Percentiles rank a stretch among this genome's conserved stretches.
phyloP scores from a whole-genome alignment of 2,797 vertebrate species.

The Odontamblyopus lacepedii region DNA sequence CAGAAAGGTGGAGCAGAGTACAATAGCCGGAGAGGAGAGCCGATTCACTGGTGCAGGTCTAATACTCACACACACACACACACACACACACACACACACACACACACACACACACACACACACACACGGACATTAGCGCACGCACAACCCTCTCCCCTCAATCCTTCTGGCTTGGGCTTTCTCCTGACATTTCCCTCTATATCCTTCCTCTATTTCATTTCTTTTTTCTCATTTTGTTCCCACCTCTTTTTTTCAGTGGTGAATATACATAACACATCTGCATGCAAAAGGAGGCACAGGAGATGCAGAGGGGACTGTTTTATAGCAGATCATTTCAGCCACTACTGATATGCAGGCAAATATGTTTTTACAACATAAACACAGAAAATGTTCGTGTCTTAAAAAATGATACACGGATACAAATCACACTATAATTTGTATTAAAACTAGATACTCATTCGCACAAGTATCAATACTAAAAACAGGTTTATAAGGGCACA shows the following conservation, averaged over 20 bases:
- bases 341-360: neutral
- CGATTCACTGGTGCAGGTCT: slow-evolving; percentile 90
- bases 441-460: neutral
- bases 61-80: slow-evolving; percentile 80
- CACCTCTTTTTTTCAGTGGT: slow-evolving; percentile 26
- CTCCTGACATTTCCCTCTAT: slow-evolving; percentile 71
- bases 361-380: neutral
- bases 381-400: neutral
- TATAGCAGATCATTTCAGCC: slow-evolving; percentile 75
- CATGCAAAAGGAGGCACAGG: slow-evolving; percentile 78
- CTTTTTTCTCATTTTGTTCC: slow-evolving; percentile 55
- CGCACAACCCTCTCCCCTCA: slow-evolving; percentile 38
- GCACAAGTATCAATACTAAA: too few relatives aligned
- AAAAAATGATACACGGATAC: neutral
- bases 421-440: neutral
- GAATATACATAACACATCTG: slow-evolving; percentile 40
- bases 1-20: slow-evolving; percentile 78
- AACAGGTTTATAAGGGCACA: too few relatives aligned
- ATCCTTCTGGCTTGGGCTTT: slow-evolving; percentile 62
- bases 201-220: slow-evolving; percentile 68
- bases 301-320: slow-evolving; percentile 75
- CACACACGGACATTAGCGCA: slow-evolving; percentile 46
- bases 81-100: slow-evolving; percentile 35
- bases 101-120: slow-evolving; percentile 53
- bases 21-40: slow-evolving; percentile 90